Percentiles rank a stretch among this genome's conserved stretches.
Evolutionary conservation across 23 tunicate species (phyloP).

Genomic region (Styela clava): DNA sequence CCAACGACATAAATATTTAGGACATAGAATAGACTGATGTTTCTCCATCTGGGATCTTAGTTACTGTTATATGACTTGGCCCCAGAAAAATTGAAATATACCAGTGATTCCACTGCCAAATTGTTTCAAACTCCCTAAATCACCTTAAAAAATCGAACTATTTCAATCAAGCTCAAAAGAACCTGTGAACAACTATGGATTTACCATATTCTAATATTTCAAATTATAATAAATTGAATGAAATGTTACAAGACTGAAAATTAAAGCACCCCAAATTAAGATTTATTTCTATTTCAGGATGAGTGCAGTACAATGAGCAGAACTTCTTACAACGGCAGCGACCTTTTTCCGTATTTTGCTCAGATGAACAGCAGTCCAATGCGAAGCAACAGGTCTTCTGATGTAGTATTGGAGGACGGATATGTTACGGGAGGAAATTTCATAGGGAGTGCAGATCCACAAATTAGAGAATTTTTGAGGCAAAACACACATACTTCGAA

Average conservation of each 20-base stretch:
- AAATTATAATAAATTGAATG: too few relatives aligned
- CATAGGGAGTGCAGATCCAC: constrained; percentile 10
- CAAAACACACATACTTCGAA: neutral
- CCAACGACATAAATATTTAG: neutral
- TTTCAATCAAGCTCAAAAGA: too few relatives aligned
- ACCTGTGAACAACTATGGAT: too few relatives aligned
- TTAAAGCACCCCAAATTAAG: too few relatives aligned
- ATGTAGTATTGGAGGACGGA: neutral
- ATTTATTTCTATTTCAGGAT: constrained; percentile 7
- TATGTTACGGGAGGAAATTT: constrained; percentile 13
- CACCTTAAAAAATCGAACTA: too few relatives aligned
- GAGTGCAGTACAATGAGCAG: neutral
- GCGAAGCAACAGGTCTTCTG: neutral
- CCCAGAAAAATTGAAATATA: too few relatives aligned
- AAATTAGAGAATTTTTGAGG: neutral
- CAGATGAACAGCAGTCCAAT: neutral
- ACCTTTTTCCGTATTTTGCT: neutral
- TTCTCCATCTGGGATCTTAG: too few relatives aligned
- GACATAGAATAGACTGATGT: neutral
- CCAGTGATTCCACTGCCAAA: too few relatives aligned
- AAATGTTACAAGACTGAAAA: too few relatives aligned
- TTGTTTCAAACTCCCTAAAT: too few relatives aligned
- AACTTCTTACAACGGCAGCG: constrained; percentile 6
- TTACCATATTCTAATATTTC: too few relatives aligned
- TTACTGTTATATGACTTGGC: too few relatives aligned